These are phyloP conservation scores for Nomia melanderi DNA, from an alignment of 1,140 invertebrate species.

Conservation along the genomic window DNA sequence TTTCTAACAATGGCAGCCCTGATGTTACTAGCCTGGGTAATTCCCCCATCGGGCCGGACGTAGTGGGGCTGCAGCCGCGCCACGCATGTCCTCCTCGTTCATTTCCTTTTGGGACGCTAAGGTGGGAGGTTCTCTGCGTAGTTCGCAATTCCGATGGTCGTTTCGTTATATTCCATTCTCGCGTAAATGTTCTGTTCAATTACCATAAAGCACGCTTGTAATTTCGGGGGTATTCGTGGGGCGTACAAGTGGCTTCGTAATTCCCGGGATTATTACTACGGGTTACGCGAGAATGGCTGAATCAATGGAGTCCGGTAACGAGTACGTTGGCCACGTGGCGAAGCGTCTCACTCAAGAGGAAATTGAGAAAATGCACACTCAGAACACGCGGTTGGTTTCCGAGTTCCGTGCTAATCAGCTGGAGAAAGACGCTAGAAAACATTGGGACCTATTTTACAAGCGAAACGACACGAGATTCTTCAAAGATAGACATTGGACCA, in stretches of 20 bases:
- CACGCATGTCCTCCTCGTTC: slow-evolving; percentile 46
- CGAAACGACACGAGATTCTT: slow-evolving; percentile 95
- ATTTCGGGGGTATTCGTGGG: not conserved
- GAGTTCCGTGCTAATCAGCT: slow-evolving; percentile 91
- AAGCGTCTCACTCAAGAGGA: slow-evolving; percentile 84
- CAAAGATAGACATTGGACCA: slow-evolving; percentile 98
- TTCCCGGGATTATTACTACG: not conserved
- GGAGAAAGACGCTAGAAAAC: slow-evolving; percentile 92
- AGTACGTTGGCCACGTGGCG: slow-evolving; percentile 77
- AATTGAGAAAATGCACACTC: slow-evolving; percentile 82
- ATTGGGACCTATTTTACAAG: slow-evolving; percentile 99
- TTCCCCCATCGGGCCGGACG: not conserved
- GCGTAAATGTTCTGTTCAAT: slow-evolving; percentile 1
- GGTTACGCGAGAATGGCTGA: slow-evolving; percentile 47
- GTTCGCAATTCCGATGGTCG: not conserved
- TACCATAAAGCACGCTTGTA: not conserved
- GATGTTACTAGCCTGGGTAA: slow-evolving; percentile 2
- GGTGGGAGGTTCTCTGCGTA: not conserved
- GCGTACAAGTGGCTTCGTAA: not conserved
- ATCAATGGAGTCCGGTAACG: slow-evolving; percentile 10
- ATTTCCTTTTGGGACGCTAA: slow-evolving; percentile 61
- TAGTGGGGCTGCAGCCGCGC: not conserved
- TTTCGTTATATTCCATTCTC: not conserved
- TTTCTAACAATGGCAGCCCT: not conserved
- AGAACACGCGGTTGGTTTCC: slow-evolving; percentile 87